Conservation (phyloP, 2,113 vertebrate species). For the Mesocricetus auratus region DNA sequence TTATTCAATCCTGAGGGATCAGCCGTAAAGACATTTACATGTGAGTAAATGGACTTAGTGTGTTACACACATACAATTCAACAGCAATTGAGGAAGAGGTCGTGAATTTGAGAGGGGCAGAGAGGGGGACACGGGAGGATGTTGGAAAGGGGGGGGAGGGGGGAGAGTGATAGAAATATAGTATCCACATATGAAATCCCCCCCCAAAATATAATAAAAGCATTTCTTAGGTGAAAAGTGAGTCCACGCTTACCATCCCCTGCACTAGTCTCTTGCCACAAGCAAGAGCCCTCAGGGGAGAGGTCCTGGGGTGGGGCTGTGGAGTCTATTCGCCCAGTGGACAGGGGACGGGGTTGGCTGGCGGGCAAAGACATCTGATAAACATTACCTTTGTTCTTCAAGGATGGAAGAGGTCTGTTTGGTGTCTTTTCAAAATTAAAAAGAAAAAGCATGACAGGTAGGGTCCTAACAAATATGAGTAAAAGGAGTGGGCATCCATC, state of each 20-base stretch:
- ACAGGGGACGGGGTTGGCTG: no score
- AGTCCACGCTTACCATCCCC: no score
- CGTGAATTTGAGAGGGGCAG: background rate
- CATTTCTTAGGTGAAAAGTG: background rate
- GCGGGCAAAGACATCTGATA: background rate
- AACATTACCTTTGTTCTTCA: background rate
- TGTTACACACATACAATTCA: background rate
- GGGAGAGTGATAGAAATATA: background rate
- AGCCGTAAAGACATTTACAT: background rate
- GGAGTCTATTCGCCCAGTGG: background rate
- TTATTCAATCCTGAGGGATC: background rate
- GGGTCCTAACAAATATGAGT: background rate
- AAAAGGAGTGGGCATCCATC: no score
- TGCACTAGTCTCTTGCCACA: background rate
- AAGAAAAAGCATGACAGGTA: background rate
- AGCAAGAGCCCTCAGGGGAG: background rate
- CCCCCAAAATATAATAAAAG: background rate
- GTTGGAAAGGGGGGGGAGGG: background rate
- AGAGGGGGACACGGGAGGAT: background rate
- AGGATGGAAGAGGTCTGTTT: background rate
- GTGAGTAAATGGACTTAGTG: background rate
- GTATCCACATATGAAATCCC: background rate
- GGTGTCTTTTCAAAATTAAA: background rate
- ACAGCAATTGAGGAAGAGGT: background rate
- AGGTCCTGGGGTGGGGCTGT: accelerated